phyloP scores from a whole-genome alignment of 2,797 vertebrate genomes.

The Cirrhinus molitorella region DNA sequence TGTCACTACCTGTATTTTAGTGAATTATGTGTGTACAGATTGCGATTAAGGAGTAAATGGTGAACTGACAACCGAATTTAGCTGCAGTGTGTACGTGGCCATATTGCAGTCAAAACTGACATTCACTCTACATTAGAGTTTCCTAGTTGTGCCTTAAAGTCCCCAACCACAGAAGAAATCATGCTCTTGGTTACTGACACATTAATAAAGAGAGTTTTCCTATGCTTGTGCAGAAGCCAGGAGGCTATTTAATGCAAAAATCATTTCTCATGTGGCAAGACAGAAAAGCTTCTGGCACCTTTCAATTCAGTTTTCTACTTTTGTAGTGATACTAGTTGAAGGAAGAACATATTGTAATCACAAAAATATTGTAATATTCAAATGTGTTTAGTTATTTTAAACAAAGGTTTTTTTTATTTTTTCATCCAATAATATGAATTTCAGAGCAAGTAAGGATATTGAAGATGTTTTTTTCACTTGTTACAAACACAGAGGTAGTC shows the following conservation, averaged over 20 bases:
- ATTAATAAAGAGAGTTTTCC: neutral
- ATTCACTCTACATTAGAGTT: neutral
- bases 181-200: neutral
- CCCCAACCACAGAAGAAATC: neutral
- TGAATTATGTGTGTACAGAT: no score
- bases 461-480: neutral
- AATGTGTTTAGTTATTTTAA: neutral
- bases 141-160: constrained; percentile 7
- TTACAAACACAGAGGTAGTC: neutral
- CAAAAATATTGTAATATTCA: neutral
- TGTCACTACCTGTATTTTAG: no score
- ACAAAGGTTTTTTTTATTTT: neutral
- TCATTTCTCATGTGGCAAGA: neutral
- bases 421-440: neutral
- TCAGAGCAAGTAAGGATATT: neutral
- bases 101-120: neutral
- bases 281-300: neutral
- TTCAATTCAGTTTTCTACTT: neutral
- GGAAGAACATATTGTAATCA: neutral
- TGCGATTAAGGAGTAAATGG: no score
- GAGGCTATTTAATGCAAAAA: neutral
- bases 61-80: no score
- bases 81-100: no score
- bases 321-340: neutral
- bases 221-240: neutral